A percentile compares a stretch with the other conserved stretches of the same genome.
Evolutionary conservation across 2,888 invertebrate species (phyloP).

Genomic region (Rhaphigaster nebulosa): DNA sequence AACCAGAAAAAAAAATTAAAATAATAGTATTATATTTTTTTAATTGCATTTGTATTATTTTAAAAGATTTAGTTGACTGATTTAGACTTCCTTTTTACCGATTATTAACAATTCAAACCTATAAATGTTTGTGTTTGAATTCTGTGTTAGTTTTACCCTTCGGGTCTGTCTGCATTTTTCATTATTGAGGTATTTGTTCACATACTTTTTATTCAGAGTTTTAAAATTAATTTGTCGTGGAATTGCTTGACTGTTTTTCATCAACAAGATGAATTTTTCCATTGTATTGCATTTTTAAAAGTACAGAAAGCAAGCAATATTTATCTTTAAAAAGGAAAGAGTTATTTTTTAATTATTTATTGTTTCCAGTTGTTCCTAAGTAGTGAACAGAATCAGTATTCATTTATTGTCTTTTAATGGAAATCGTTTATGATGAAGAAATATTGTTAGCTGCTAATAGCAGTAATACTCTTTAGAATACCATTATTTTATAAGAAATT

Average conservation of each 20-base stretch:
- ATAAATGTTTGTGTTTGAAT: neutral
- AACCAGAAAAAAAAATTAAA: too few relatives aligned
- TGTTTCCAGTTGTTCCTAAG: neutral
- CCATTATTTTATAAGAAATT: slow-evolving; percentile 42
- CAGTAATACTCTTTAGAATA: neutral
- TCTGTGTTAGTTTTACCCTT: too few relatives aligned
- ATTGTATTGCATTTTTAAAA: neutral
- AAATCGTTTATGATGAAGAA: slow-evolving; percentile 15
- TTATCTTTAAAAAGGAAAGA: neutral
- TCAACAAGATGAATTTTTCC: neutral
- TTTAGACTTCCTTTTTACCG: neutral
- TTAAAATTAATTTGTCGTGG: neutral
- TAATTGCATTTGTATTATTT: neutral
- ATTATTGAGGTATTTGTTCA: too few relatives aligned
- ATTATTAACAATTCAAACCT: neutral
- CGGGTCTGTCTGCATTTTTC: too few relatives aligned
- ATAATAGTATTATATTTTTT: too few relatives aligned
- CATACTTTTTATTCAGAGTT: neutral
- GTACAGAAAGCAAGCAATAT: neutral
- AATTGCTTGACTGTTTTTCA: neutral
- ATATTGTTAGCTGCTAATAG: neutral
- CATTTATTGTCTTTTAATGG: neutral
- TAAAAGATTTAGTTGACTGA: neutral
- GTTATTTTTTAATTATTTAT: slow-evolving; percentile 1
- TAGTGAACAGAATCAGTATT: slow-evolving; percentile 33